Conservation (phyloP, 2,888 invertebrate species). For the Timema podura region DNA sequence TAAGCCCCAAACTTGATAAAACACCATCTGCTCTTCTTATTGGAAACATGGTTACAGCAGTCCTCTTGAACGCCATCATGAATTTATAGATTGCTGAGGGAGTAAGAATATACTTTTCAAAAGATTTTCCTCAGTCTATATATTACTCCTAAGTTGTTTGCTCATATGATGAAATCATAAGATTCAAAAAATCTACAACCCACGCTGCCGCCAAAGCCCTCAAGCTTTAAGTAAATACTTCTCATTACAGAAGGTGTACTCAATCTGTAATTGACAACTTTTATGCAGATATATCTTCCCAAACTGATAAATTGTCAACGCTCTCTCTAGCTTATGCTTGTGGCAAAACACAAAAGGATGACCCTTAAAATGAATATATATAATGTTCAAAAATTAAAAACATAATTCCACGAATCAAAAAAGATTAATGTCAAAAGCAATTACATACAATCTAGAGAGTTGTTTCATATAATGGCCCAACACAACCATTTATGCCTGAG, state of each 20-base stretch:
- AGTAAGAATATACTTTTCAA: background rate
- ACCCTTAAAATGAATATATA: background rate
- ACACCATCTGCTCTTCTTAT: background rate
- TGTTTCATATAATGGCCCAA: background rate
- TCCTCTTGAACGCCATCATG: background rate
- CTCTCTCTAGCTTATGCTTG: background rate
- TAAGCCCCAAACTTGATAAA: background rate
- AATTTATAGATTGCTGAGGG: background rate
- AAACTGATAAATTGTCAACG: background rate
- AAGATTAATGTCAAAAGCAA: background rate
- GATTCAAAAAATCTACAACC: background rate
- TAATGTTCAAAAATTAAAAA: background rate
- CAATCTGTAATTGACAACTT: background rate
- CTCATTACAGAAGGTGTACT: background rate
- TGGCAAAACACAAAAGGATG: background rate
- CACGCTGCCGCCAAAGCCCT: background rate
- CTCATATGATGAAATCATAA: constrained; percentile 9
- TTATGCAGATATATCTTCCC: background rate
- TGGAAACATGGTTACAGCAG: background rate
- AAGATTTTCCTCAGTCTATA: background rate
- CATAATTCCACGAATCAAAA: background rate
- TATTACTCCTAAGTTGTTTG: background rate
- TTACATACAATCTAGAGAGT: background rate
- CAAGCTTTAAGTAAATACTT: background rate
- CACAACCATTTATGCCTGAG: background rate